Evolutionary conservation across 1,140 invertebrate genomes (phyloP), one percentile per base, ranked within the genome.

Genomic region (Zaprionus camerounensis): DNA sequence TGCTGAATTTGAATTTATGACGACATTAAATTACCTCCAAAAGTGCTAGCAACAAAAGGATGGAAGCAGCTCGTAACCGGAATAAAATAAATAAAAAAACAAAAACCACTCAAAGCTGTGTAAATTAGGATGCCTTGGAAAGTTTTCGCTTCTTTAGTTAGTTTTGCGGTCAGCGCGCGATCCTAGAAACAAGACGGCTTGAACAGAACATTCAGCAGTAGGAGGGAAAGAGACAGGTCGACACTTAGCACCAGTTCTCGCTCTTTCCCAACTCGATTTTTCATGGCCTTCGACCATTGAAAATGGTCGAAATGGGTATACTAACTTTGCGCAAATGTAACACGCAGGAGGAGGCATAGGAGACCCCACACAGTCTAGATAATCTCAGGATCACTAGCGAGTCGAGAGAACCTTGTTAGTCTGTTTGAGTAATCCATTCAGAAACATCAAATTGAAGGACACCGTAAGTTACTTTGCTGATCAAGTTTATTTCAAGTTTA

Each of bases 1-100:
- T 69, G 68, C 73, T 78, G 78, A 90, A 88, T 90, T 88, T 90
- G 85, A 85, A 90, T 88, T 88, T 90, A 90, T 90, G 78, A 88
- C 71, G 85, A 84, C 85, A 88, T 79, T 85, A 88, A 90, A 88
- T 84, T 69, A 78, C 85, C 85, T 75, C 81, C 72, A 63, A 85
- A 70, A 55, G 13, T 9, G 26, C 38, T 12, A 11, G 26, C 13
- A 68, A 56, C 13, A 17, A 34, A 61, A 28, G 59, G n/a, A 49
- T n/a, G 65, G 67, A 28, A 22, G 55, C 51, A 65, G 28, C 73
- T 80, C 36, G 56, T 88, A 88, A 88, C 78, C 70, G 58, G 83
- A 78, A 78, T 78, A 87, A 81, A 85, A 87, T 84, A 87, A 87
- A 87, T 88, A 81, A 68, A 64, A 81, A 88, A 83, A 87, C 78